phyloP scores from a whole-genome alignment of 1,140 invertebrate species.

The Drosophila murphyi region DNA sequence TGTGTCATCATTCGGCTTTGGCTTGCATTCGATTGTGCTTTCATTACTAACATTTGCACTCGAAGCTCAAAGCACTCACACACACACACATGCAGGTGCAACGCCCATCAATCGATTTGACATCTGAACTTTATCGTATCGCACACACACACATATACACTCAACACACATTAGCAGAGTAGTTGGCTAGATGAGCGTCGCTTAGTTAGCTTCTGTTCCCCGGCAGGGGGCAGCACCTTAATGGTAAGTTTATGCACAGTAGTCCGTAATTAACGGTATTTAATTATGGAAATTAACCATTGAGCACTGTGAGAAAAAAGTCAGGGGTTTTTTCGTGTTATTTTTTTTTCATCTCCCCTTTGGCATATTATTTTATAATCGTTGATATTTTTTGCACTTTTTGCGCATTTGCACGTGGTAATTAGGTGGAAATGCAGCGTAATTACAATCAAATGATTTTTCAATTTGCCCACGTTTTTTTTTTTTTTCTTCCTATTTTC shows the following conservation, averaged over 20 bases:
- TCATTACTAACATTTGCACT: conserved; percentile 41
- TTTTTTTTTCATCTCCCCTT: not conserved
- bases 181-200: not conserved
- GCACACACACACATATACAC: not conserved
- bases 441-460: conserved; percentile 81
- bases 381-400: conserved; percentile 54
- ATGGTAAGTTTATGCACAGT: conserved; percentile 32
- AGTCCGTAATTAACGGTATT: conserved; percentile 74
- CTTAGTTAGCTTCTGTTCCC: conserved; percentile 12
- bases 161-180: not conserved
- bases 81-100: not conserved
- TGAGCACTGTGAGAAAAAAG: conserved; percentile 64
- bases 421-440: conserved; percentile 79
- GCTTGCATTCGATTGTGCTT: conserved; percentile 39
- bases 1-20: conserved; percentile 58
- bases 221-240: conserved; percentile 29
- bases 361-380: conserved; percentile 28
- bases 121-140: conserved; percentile 59
- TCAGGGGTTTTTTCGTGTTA: conserved; percentile 2
- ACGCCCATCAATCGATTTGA: conserved; percentile 59
- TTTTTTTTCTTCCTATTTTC: conserved; percentile 26
- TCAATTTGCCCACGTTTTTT: conserved; percentile 67
- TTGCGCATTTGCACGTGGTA: conserved; percentile 39
- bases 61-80: conserved; percentile 15
- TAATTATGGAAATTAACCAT: conserved; percentile 78